Conservation (phyloP, 2,113 vertebrate genomes). For the Phalacrocorax brasilianus region DNA sequence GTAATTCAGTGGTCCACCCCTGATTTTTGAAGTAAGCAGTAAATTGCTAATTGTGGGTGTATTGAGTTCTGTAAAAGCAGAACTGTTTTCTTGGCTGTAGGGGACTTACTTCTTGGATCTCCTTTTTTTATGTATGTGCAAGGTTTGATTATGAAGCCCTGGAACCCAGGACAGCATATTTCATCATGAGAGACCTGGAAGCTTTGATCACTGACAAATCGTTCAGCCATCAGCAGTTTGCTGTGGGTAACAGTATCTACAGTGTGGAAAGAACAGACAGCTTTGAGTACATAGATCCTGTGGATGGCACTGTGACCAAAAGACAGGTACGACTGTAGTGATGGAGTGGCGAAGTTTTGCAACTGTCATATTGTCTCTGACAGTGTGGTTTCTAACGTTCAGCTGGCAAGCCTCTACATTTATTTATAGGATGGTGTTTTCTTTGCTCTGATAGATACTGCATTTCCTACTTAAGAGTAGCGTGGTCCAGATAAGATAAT, state of each 20-base stretch:
- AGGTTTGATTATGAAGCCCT: conserved; percentile 98
- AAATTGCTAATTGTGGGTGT: neutral
- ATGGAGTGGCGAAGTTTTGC: neutral
- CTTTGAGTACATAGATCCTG: conserved; percentile 96
- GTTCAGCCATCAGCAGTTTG: conserved; percentile 93
- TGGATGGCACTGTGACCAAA: conserved; percentile 93
- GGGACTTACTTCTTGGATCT: neutral
- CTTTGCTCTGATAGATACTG: neutral
- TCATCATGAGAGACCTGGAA: conserved; percentile 95
- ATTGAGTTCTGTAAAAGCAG: neutral
- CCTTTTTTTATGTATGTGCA: neutral
- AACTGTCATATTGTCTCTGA: neutral
- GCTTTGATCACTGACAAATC: conserved; percentile 89
- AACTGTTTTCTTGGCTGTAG: neutral
- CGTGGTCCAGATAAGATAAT: neutral
- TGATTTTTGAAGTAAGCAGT: neutral
- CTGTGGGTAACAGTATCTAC: conserved; percentile 90
- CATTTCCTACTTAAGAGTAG: neutral
- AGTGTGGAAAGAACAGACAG: conserved; percentile 91
- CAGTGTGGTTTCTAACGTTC: neutral
- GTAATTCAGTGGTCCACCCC: neutral
- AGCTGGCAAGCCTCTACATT: neutral
- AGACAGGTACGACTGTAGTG: conserved; percentile 87
- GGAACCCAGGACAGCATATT: conserved; percentile 88
- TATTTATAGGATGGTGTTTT: neutral